A percentile compares a stretch with the other conserved stretches of the same genome.
Conservation (phyloP, 2,888 invertebrate genomes). For the Ypsolopha sequella region DNA sequence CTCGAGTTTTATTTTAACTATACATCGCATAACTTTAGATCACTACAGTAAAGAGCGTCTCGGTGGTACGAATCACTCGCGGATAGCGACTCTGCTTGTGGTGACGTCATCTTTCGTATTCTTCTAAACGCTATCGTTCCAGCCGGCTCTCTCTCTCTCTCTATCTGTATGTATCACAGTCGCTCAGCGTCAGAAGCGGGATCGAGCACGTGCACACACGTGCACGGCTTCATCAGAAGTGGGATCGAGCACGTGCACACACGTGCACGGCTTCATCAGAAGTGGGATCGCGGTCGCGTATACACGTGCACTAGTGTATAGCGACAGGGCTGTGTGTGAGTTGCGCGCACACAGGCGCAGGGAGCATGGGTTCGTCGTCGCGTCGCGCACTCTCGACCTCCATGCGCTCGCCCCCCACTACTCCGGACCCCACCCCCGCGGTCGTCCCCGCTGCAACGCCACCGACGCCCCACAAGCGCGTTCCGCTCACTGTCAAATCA, state of each 20-base stretch:
- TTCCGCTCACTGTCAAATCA: constrained; percentile 30
- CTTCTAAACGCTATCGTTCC: no score
- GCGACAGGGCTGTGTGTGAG: constrained; percentile 94
- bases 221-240: neutral
- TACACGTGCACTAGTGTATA: constrained; percentile 74
- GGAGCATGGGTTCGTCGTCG: constrained; percentile 80
- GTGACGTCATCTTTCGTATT: no score
- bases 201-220: neutral
- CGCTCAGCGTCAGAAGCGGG: no score
- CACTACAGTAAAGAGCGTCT: constrained; percentile 2
- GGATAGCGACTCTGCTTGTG: no score
- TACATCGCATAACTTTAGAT: constrained; percentile 6
- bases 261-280: neutral
- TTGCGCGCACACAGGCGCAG: constrained; percentile 76
- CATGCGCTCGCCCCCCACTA: constrained; percentile 80
- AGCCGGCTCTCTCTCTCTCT: no score
- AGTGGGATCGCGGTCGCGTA: neutral
- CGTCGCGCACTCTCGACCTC: constrained; percentile 55
- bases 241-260: neutral
- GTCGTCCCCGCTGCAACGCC: constrained; percentile 17
- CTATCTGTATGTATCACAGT: no score
- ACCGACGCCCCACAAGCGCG: constrained; percentile 14
- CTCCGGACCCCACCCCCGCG: constrained; percentile 28
- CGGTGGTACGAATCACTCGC: neutral
- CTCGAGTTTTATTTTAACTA: constrained; percentile 10